Evolutionary conservation across 2,888 invertebrate species (phyloP), one percentile per base, ranked within the genome.

Genomic region (Drosophila nr. perissopoda): DNA sequence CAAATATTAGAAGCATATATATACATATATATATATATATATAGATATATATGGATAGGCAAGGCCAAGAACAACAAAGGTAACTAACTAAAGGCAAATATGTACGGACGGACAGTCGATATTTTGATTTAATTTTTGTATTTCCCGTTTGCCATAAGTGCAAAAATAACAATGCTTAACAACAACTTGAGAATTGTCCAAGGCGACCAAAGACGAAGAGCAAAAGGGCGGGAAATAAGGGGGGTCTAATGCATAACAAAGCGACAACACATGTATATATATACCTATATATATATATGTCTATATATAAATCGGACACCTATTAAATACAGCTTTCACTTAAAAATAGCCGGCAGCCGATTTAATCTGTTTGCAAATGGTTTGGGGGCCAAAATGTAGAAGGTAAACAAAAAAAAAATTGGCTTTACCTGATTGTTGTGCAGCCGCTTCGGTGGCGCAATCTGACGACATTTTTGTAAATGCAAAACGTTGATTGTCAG

Each of bases 401-500:
- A 76, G 62, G 82, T 79, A 72, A 74, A 62, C 72, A 66, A 58
- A 46, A 51, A 40, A 40, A 66, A 56, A 40, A 42, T 54, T 59
- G 40, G 36, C 49, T 10, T 72, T 59, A 61, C 74, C 65, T 58
- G 69, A 49, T 64, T 72, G 88, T 59, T 71, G 70, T 13, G 82
- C 83, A 46, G 58, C 66, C 49, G 63, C 61, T 49, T 78, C 82
- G 51, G 52, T 77, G 57, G 73, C 54, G 65, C 83, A 81, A 69
- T 82, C 83, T 52, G 85, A 71, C 81, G 85, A 73, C 84, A 84
- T 84, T 54, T 58, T 87, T 29, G 60, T 74, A 77, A 78, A 67
- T 78, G 75, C 77, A 49, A 64, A 46, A 34, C 59, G 62, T 66
- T 73, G 80, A 73, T 76, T 79, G 62, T 69, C 68, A 59, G 40